These are phyloP conservation scores for Agelastica alni DNA, from an alignment of 2,888 invertebrate species.

Conservation along the genomic window DNA sequence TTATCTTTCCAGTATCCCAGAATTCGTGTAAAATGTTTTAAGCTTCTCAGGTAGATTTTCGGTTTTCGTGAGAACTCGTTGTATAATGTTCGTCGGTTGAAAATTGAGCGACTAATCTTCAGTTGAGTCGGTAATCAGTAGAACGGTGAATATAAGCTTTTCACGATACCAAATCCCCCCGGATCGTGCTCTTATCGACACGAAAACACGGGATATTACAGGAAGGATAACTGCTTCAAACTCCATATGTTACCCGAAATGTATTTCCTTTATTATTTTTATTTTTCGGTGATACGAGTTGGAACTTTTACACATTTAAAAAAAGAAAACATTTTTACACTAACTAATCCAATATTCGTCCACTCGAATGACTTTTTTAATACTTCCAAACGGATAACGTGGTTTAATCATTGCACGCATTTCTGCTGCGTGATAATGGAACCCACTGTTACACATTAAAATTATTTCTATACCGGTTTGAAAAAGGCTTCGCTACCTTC, in stretches of 20 bases:
- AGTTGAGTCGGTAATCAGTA: conserved; percentile 48
- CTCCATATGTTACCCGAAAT: conserved; percentile 25
- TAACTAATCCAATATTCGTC: too few species aligned
- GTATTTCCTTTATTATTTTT: conserved; percentile 25
- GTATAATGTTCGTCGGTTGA: conserved; percentile 23
- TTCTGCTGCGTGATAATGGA: too few species aligned
- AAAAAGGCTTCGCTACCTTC: too few species aligned
- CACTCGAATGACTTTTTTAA: too few species aligned
- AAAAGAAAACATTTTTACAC: too few species aligned
- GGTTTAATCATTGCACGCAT: too few species aligned
- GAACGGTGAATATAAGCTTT: conserved; percentile 42
- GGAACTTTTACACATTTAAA: too few species aligned
- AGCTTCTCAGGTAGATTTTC: neutral
- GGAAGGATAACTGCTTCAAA: conserved; percentile 24
- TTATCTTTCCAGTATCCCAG: too few species aligned
- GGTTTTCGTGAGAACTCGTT: neutral
- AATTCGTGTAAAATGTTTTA: neutral
- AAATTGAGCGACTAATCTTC: conserved; percentile 49
- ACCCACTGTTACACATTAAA: too few species aligned
- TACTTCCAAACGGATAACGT: too few species aligned
- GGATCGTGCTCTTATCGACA: conserved; percentile 26
- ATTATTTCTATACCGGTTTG: too few species aligned
- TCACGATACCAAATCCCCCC: conserved; percentile 27
- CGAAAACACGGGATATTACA: conserved; percentile 27
- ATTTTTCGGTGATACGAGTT: too few species aligned